Evolutionary conservation across 2,797 vertebrate genomes (phyloP).

Genomic region (Anniella stebbinsi): DNA sequence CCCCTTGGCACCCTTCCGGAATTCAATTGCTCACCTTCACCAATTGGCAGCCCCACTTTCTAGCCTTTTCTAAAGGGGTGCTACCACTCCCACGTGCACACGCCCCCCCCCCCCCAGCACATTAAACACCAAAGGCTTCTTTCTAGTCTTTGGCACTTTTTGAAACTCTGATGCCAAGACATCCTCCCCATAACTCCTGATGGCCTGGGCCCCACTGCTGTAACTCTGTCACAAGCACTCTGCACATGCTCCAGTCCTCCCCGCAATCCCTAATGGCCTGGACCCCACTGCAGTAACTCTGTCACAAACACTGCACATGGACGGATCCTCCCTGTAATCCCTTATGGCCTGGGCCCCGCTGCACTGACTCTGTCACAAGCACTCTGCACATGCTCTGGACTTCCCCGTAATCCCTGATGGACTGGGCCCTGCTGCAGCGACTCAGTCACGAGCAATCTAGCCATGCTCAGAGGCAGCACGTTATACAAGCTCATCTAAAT

Average conservation of each 20-base stretch:
- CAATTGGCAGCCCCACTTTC: not conserved
- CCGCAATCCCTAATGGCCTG: not conserved
- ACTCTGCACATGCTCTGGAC: not conserved
- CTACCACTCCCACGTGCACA: not conserved
- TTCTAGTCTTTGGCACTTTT: not conserved
- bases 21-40: not conserved
- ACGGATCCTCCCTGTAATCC: too few species aligned
- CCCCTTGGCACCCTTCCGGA: not conserved
- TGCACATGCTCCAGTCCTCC: not conserved
- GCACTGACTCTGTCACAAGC: too few species aligned
- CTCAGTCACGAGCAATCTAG: not conserved
- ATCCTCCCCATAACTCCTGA: not conserved
- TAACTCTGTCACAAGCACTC: not conserved
- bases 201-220: not conserved
- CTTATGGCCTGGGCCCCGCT: not conserved
- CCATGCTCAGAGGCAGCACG: not conserved
- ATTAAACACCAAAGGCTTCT: not conserved
- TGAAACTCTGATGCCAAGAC: not conserved
- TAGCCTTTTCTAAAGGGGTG: not conserved
- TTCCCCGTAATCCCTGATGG: too few species aligned
- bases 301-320: not conserved
- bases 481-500: accelerated
- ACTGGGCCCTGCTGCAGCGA: not conserved
- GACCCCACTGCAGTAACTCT: not conserved
- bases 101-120: too few species aligned